Base-by-base conservation (phyloP, 2,888 invertebrate species). In the Mythimna ferrago region DNA sequence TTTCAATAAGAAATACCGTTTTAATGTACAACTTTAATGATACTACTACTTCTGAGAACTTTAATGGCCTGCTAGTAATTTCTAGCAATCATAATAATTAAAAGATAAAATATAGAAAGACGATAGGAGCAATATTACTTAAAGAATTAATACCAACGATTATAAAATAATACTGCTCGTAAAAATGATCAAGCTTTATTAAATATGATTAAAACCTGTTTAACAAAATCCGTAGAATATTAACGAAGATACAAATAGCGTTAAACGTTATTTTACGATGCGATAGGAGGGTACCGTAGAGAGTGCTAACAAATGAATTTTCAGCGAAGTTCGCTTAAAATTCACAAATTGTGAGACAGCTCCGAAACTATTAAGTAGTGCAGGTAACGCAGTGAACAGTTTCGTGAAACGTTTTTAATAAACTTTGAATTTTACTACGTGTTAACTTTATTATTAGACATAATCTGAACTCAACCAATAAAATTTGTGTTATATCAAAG, bases 301-400 rank as follows among this genome's bases (percentile, higher is more conserved):
- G 73, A 87, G 81, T 81, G 84, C 81, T 78, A 86, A 85, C 84
- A 86, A 89, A 88, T 86, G 81, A 86, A 87, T 87, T 89, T 87
- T 77, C 81, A 88, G 83, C 83, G 68, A 82, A 85, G 83, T 87
- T 80, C 65, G 79, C 85, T 88, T 85, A 87, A 86, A 86, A 86
- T 86, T 85, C 80, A 82, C 83, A 82, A 86, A 86, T 86, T 81
- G 78, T 78, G 82, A 80, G 78, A 84, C 80, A 76, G 71, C 64
- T 70, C 71, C 14, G 66, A 73, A 84, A 73, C 64, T 76, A 83
- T 73, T 77, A 77, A 74, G 64, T 63, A 74, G 72, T 83, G 62
- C 71, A 78, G 75, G 77, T 78, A 73, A 72, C 57, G 71, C 74
- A 72, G 65, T 48, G 80, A 44, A 73, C 57, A 62, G 57, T 72